Conservation (phyloP, 2,113 vertebrate species). For the Riparia riparia region DNA sequence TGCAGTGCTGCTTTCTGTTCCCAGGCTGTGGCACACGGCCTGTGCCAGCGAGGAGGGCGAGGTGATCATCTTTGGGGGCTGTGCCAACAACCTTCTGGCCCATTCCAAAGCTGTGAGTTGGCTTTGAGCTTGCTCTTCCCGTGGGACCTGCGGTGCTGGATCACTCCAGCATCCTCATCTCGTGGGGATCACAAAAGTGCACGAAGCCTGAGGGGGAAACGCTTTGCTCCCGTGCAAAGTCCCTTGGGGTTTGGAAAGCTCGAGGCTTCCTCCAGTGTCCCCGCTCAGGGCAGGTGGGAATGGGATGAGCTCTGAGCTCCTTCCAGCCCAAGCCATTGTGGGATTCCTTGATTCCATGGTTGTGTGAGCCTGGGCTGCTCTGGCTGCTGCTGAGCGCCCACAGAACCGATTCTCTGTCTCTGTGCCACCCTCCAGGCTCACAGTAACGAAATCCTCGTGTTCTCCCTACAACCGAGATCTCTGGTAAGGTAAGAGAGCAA, state of each 20-base stretch:
- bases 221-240: fast-evolving
- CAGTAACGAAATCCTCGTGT: constrained; percentile 91
- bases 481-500: constrained; percentile 84
- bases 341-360: neutral
- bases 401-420: neutral
- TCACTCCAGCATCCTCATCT: fast-evolving
- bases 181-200: fast-evolving
- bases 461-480: constrained; percentile 92
- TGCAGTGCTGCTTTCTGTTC: neutral
- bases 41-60: constrained; percentile 92
- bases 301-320: neutral
- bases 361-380: neutral
- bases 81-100: constrained; percentile 93
- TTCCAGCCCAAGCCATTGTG: fast-evolving
- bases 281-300: neutral
- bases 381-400: neutral
- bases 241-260: neutral
- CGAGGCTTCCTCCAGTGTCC: neutral
- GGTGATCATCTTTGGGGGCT: constrained; percentile 96
- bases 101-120: constrained; percentile 90
- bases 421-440: constrained; percentile 82
- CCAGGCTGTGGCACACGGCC: constrained; percentile 95
- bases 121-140: neutral
- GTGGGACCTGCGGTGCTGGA: fast-evolving
- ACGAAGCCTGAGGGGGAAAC: neutral